Evolutionary conservation across 2,113 vertebrate genomes (phyloP).

Genomic region (Equus przewalskii): DNA sequence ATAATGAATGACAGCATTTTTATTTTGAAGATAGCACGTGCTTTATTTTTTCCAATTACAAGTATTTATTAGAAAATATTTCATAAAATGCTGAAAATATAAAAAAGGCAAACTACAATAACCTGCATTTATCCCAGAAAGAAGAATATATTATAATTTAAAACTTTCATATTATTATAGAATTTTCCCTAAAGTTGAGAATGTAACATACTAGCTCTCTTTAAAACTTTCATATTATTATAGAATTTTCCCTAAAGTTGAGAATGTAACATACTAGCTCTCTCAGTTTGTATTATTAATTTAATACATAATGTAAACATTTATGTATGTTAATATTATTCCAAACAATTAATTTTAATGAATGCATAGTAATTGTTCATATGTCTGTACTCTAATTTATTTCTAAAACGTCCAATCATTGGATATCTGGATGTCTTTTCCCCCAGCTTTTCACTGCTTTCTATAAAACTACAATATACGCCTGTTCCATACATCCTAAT

Average conservation of each 20-base stretch:
- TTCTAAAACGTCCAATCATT: background rate
- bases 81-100: background rate
- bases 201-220: background rate
- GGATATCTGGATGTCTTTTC: background rate
- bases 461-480: background rate
- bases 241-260: background rate
- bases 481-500: background rate
- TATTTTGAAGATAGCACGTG: background rate
- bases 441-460: background rate
- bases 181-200: background rate
- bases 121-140: background rate
- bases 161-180: background rate
- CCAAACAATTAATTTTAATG: background rate
- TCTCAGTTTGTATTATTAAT: background rate
- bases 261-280: background rate
- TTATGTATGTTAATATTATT: background rate
- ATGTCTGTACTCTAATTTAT: background rate
- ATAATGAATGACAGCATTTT: background rate
- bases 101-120: background rate
- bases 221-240: background rate
- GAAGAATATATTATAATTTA: background rate
- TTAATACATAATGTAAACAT: background rate
- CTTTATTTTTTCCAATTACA: background rate
- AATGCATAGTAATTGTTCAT: background rate
- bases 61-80: background rate